Evolutionary conservation across 1,140 invertebrate genomes (phyloP).

Genomic region (Metopolophium dirhodum): DNA sequence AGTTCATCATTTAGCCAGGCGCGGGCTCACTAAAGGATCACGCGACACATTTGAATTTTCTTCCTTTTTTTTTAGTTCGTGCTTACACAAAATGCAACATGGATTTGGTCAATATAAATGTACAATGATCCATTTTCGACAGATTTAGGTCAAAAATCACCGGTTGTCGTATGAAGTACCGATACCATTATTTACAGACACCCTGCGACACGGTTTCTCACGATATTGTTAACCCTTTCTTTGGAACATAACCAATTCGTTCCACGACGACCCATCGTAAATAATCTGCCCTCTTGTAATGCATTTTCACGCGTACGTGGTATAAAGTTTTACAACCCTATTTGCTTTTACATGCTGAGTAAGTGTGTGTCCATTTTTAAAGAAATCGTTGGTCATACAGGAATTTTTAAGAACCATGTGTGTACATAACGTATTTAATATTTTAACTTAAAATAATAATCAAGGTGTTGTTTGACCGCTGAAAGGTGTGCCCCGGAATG

Average conservation of each 20-base stretch:
- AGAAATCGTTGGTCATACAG: slow-evolving; percentile 27
- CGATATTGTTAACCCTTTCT: slow-evolving; percentile 40
- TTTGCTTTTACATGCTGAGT: not conserved
- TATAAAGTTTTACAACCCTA: slow-evolving; percentile 33
- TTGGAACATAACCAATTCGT: slow-evolving; percentile 12
- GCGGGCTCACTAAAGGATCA: slow-evolving; percentile 1
- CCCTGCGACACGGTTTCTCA: slow-evolving; percentile 10
- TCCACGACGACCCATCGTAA: slow-evolving; percentile 30
- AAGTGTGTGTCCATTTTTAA: not conserved
- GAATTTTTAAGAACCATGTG: slow-evolving; percentile 36
- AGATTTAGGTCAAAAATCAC: slow-evolving; percentile 34
- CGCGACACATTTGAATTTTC: slow-evolving; percentile 44
- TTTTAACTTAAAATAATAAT: slow-evolving; percentile 32
- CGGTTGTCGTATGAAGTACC: not conserved
- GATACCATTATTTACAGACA: not conserved
- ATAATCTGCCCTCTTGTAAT: not conserved
- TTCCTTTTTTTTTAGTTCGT: not conserved
- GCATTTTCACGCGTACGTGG: not conserved
- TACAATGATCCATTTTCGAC: not conserved
- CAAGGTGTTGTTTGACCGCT: slow-evolving; percentile 48
- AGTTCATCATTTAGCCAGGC: slow-evolving; percentile 39
- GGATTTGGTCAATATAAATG: not conserved
- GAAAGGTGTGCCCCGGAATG: slow-evolving; percentile 19
- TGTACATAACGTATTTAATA: slow-evolving; percentile 18
- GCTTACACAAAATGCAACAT: not conserved